A percentile compares a stretch with the other conserved stretches of the same genome.
phyloP scores from a whole-genome alignment of 2,113 vertebrate species.

The Pungitius pungitius region DNA sequence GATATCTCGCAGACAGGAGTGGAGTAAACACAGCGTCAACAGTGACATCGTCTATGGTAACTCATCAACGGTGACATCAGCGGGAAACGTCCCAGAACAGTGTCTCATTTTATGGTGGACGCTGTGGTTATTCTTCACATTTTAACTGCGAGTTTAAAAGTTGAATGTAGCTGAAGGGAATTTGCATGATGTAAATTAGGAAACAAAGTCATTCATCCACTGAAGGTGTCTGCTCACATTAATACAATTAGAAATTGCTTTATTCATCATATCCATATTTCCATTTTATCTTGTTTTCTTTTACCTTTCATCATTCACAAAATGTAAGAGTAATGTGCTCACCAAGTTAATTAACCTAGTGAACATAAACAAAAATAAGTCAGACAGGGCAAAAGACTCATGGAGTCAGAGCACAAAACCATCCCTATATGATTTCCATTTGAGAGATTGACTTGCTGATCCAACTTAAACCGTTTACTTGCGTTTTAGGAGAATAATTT shows the following conservation, averaged over 20 bases:
- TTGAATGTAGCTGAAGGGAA: background rate
- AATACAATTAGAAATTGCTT: too few relatives aligned
- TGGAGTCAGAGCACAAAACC: too few relatives aligned
- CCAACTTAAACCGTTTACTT: too few relatives aligned
- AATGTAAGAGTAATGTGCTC: background rate
- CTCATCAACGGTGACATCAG: conserved; percentile 60
- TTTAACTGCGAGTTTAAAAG: background rate
- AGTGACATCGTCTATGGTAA: conserved; percentile 70
- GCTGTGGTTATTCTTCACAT: background rate
- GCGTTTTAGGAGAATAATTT: background rate
- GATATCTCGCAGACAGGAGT: conserved; percentile 71
- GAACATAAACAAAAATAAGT: background rate
- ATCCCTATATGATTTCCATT: too few relatives aligned
- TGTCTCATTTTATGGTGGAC: background rate
- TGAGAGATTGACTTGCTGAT: too few relatives aligned
- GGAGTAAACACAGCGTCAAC: conserved; percentile 73
- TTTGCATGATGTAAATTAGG: background rate
- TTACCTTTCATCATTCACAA: background rate
- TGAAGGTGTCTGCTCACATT: background rate
- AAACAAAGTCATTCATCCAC: background rate
- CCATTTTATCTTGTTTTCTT: background rate
- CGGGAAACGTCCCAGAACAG: conserved; percentile 15
- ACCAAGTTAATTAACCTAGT: background rate
- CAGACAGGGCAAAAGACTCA: too few relatives aligned
- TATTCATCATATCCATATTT: background rate